These are phyloP conservation scores for Phacellophora camtschatica DNA, from an alignment of 30 jellyfish, hydroid and myxozoan genomes.

Conservation along the genomic window DNA sequence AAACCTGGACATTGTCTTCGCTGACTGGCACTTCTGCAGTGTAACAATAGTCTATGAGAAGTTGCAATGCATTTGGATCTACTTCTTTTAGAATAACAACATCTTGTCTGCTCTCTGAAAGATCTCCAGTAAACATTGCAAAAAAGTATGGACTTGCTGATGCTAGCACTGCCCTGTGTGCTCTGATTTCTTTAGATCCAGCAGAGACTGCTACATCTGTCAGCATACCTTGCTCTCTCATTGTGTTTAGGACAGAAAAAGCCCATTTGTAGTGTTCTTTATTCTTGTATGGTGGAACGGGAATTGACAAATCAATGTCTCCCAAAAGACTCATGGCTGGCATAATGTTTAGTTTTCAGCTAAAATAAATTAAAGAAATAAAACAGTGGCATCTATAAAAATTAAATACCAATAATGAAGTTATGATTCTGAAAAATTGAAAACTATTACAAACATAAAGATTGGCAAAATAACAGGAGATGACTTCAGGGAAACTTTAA, in stretches of 20 bases:
- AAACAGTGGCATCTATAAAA: no score
- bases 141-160: constrained; percentile 93
- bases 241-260: constrained; percentile 57
- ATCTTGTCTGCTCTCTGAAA: constrained; percentile 92
- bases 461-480: no score
- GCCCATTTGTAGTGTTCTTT: constrained; percentile 69
- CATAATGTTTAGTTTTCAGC: not conserved
- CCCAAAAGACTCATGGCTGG: constrained; percentile 57
- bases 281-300: constrained; percentile 74
- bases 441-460: no score
- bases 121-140: constrained; percentile 98
- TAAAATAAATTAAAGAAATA: not conserved
- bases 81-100: constrained; percentile 77
- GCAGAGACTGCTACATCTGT: constrained; percentile 87
- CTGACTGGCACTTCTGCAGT: constrained; percentile 94
- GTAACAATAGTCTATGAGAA: constrained; percentile 87
- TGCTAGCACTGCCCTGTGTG: constrained; percentile 89
- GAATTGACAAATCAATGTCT: constrained; percentile 36
- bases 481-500: no score
- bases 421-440: no score
- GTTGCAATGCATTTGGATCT: constrained; percentile 85
- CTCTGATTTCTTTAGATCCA: constrained; percentile 70
- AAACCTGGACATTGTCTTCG: constrained; percentile 96
- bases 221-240: constrained; percentile 73
- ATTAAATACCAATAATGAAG: no score